phyloP scores from a whole-genome alignment of 2,888 invertebrate genomes.

The Cheilosia pagana region DNA sequence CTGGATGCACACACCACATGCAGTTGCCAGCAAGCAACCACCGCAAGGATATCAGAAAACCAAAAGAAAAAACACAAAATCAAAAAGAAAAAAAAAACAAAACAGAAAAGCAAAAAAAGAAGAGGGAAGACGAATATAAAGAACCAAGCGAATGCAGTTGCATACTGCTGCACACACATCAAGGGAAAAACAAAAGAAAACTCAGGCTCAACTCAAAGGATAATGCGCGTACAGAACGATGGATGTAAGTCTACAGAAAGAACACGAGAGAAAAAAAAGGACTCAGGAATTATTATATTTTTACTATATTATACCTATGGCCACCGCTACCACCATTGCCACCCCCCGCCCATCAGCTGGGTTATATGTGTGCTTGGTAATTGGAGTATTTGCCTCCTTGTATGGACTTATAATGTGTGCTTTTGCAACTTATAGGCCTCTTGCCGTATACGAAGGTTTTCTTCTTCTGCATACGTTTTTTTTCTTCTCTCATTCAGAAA shows the following conservation, averaged over 20 bases:
- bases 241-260: slow-evolving; percentile 27
- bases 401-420: slow-evolving; percentile 54
- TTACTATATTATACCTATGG: slow-evolving; percentile 28
- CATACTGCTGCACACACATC: slow-evolving; percentile 45
- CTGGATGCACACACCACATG: slow-evolving; percentile 34
- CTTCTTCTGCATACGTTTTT: slow-evolving; percentile 26
- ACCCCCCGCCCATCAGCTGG: slow-evolving; percentile 3
- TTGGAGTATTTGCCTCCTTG: slow-evolving; percentile 59
- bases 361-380: slow-evolving; percentile 49
- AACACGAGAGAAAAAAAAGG: slow-evolving; percentile 13
- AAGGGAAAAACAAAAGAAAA: slow-evolving; percentile 40
- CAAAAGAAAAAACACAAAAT: background rate
- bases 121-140: slow-evolving; percentile 49
- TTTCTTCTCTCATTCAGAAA: slow-evolving; percentile 9
- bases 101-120: slow-evolving; percentile 11
- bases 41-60: slow-evolving; percentile 30
- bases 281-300: slow-evolving; percentile 37
- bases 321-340: background rate
- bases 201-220: slow-evolving; percentile 53
- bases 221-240: slow-evolving; percentile 25
- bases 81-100: too few species aligned
- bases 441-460: slow-evolving; percentile 36
- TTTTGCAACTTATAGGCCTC: slow-evolving; percentile 52
- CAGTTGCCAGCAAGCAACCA: slow-evolving; percentile 34
- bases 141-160: slow-evolving; percentile 45